Evolutionary conservation across 2,113 vertebrate species (phyloP).

Genomic region (Lates calcarifer): DNA sequence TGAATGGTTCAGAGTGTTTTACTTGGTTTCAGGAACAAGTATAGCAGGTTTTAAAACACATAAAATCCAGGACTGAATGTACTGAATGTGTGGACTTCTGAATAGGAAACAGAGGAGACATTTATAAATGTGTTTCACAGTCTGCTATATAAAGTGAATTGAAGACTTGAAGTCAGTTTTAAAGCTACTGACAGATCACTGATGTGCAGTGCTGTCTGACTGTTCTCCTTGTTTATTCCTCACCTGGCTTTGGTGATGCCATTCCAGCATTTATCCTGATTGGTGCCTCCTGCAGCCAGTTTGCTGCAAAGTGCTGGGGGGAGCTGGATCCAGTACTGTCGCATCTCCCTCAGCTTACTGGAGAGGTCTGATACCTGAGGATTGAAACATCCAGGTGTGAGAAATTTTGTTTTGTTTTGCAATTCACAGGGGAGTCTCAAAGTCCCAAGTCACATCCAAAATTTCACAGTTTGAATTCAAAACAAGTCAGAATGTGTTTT

Average conservation of each 20-base stretch:
- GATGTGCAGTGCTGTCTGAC: background rate
- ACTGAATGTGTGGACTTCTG: background rate
- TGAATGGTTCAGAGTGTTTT: background rate
- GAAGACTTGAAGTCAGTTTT: background rate
- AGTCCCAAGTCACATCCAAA: background rate
- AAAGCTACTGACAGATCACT: background rate
- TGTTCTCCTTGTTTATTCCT: background rate
- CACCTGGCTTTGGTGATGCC: conserved; percentile 92
- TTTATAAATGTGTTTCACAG: background rate
- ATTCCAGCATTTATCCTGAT: conserved; percentile 93
- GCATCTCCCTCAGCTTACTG: conserved; percentile 89
- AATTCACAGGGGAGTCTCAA: background rate
- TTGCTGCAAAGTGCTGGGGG: conserved; percentile 88
- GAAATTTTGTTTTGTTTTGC: background rate
- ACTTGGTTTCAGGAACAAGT: background rate
- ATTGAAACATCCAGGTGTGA: background rate
- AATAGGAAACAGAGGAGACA: no score
- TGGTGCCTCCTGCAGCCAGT: conserved; percentile 80
- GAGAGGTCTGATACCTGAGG: conserved; percentile 91
- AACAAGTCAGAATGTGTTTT: background rate
- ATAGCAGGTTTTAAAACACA: background rate
- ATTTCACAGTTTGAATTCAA: background rate
- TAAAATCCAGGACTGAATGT: background rate
- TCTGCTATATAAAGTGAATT: background rate
- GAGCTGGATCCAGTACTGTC: conserved; percentile 92